A percentile compares a stretch with the other conserved stretches of the same genome.
Evolutionary conservation across 2,113 vertebrate genomes (phyloP).

Genomic region (Orycteropus afer): DNA sequence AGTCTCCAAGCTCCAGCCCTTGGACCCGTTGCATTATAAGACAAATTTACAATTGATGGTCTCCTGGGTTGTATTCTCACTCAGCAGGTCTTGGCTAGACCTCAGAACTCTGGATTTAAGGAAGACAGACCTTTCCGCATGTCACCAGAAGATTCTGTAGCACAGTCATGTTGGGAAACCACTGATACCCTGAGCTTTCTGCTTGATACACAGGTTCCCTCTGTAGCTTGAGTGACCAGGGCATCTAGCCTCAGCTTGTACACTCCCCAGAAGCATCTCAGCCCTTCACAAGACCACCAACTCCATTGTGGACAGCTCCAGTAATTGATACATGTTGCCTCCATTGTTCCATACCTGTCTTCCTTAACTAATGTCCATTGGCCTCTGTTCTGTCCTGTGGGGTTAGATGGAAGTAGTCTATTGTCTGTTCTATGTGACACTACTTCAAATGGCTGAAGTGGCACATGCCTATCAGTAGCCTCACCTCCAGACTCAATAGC

Average conservation of each 20-base stretch:
- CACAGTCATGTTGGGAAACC: background rate
- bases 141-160: background rate
- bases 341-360: background rate
- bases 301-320: background rate
- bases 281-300: background rate
- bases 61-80: background rate
- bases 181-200: background rate
- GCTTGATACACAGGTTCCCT: background rate
- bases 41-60: background rate
- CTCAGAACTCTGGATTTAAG: background rate
- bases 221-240: background rate
- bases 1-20: background rate
- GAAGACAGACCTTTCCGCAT: background rate
- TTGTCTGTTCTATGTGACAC: background rate
- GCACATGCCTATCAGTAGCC: background rate
- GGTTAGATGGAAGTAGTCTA: rapidly evolving
- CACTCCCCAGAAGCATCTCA: background rate
- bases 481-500: background rate
- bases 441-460: background rate
- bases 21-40: background rate
- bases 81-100: background rate
- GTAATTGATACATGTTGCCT: background rate
- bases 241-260: background rate
- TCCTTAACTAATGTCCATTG: background rate
- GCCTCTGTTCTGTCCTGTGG: background rate